Percentiles rank a stretch among this genome's conserved stretches.
Conservation (phyloP, 92 coral and sea anemone genomes). For the Bergia sp. region DNA sequence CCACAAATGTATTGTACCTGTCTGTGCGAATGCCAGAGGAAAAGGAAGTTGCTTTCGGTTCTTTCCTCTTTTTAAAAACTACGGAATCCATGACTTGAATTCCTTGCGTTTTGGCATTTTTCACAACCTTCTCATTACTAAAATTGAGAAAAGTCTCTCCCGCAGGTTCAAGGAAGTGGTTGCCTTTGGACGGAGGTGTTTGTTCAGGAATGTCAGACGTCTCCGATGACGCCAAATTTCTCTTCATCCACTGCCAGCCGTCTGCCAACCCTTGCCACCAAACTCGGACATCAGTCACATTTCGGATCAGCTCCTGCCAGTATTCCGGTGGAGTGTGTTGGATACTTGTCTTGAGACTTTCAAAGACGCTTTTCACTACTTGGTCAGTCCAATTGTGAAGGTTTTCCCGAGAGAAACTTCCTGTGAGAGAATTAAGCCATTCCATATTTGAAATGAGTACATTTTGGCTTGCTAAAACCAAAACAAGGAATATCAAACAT, state of each 20-base stretch:
- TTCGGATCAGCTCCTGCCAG: constrained; percentile 7
- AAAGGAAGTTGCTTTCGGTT: neutral
- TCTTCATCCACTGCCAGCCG: neutral
- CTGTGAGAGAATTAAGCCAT: neutral
- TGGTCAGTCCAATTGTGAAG: constrained; percentile 5
- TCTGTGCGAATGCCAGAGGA: neutral
- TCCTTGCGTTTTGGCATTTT: neutral
- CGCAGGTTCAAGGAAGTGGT: neutral
- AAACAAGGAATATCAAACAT: too few relatives aligned
- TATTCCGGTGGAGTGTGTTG: constrained; percentile 4
- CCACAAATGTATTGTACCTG: neutral
- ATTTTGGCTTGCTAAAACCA: neutral
- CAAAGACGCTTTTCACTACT: neutral
- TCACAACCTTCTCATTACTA: neutral
- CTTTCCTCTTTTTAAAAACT: neutral
- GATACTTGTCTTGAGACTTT: neutral
- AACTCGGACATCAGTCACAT: neutral
- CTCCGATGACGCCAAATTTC: neutral
- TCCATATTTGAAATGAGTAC: neutral
- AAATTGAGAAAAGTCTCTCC: neutral
- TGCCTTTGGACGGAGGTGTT: neutral
- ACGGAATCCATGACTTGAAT: neutral
- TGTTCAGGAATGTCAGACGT: neutral
- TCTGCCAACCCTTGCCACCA: neutral
- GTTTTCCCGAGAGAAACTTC: neutral